Evolutionary conservation across 2,113 vertebrate species (phyloP).

Genomic region (pig (Sus scrofa)): T2T-Sscrofa CM000826.6:78648001-78648500

Average conservation of each 20-base stretch:
- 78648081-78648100: no score
- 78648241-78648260: not conserved
- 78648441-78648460: not conserved
- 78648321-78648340: not conserved
- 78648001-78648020: not conserved
- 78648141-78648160: no score
- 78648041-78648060: slow-evolving; percentile 17
- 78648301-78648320: not conserved
- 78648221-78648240: not conserved
- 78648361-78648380: slow-evolving; percentile 22
- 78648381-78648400: not conserved
- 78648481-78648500: not conserved
- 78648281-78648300: not conserved
- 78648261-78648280: not conserved
- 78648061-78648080: not conserved
- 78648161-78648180: no score
- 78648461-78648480: not conserved
- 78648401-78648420: not conserved
- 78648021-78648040: not conserved
- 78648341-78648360: not conserved
- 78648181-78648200: no score
- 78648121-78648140: no score
- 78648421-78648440: not conserved
- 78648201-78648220: not conserved
- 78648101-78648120: no score